Evolutionary conservation across 2,113 vertebrate species (phyloP), one percentile per base, ranked within the genome.

Genomic region (Catagonus wagneri): DNA sequence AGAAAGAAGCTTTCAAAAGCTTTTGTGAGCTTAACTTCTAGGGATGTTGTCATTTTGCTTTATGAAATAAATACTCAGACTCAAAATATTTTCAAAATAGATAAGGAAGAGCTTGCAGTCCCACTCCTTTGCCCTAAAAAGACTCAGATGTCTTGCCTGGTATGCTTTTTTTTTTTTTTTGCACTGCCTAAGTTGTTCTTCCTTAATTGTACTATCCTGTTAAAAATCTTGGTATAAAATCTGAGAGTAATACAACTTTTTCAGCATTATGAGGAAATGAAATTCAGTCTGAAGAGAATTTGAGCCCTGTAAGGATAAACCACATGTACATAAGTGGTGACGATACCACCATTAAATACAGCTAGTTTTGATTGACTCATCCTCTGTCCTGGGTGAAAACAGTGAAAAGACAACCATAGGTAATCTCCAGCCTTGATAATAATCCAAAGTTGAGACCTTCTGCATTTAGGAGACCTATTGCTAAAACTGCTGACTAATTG

Each of bases 11-110:
- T 92, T 71, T 60, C 50, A 91, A 61, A 79, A 78, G 69, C 68
- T 19, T 61, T 78, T 44, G 52, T 63, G 22, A 90, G 25, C 15
- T 81, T 87, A 52, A 32, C 7, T 65, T 22, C 8, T 34, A 61
- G 63, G 16, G 36, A 50, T 65, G 8, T 15, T 88, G 16, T 61
- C 44, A 85, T 85, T 79, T 10, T 91, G 13, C 39, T 74, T 89
- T 58, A 72, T 54, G 68, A 88, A 90, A 56, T 61, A 81, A 69
- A 72, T 78, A 44, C 7, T 58, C 17, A 72, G 3, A n/a, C 12
- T 61, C 60, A 81, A 81, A 71, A 27, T 76, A 79, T 75, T 89
- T 94, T 80, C 50, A 84, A 60, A 66, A 58, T 27, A 92, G 20
- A 80, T 27, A 83, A 65, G 39, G 58, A 81, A 65, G 44, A 50